A percentile compares a stretch with the other conserved stretches of the same genome.
Evolutionary conservation across 2,888 invertebrate genomes (phyloP).

Genomic region (Melieria omissa): DNA sequence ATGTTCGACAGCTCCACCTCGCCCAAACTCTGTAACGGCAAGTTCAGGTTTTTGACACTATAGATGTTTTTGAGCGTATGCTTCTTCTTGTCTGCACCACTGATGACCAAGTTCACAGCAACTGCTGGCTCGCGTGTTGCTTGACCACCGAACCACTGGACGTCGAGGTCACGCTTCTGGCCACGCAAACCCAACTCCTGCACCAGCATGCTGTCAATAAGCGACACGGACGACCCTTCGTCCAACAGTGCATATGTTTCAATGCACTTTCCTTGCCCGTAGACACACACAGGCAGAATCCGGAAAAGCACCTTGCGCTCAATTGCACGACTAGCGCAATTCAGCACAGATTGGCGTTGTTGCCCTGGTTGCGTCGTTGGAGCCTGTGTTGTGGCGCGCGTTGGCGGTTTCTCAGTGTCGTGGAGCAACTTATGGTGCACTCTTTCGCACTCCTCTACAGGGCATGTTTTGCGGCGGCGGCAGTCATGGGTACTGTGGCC

Average conservation of each 20-base stretch:
- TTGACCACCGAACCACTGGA: conserved; percentile 42
- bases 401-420: background rate
- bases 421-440: conserved; percentile 18
- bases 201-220: conserved; percentile 5
- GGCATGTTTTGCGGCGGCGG: conserved; percentile 17
- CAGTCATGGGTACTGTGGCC: conserved; percentile 18
- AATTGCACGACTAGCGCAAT: background rate
- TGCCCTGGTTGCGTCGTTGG: background rate
- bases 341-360: background rate
- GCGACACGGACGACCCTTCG: too few species aligned
- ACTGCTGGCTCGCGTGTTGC: conserved; percentile 26
- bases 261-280: conserved; percentile 26
- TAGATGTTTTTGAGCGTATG: conserved; percentile 27
- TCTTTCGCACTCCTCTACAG: conserved; percentile 8
- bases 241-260: conserved; percentile 37
- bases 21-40: conserved; percentile 36
- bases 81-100: conserved; percentile 3
- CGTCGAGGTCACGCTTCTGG: conserved; percentile 30
- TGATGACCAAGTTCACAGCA: conserved; percentile 31
- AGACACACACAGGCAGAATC: conserved; percentile 17
- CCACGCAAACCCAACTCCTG: conserved; percentile 38
- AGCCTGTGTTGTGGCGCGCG: background rate
- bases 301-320: conserved; percentile 15
- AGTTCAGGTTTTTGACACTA: conserved; percentile 31
- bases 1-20: conserved; percentile 6